Evolutionary conservation across 2,113 vertebrate species (phyloP).

Genomic region (Circaetus cinerascens): DNA sequence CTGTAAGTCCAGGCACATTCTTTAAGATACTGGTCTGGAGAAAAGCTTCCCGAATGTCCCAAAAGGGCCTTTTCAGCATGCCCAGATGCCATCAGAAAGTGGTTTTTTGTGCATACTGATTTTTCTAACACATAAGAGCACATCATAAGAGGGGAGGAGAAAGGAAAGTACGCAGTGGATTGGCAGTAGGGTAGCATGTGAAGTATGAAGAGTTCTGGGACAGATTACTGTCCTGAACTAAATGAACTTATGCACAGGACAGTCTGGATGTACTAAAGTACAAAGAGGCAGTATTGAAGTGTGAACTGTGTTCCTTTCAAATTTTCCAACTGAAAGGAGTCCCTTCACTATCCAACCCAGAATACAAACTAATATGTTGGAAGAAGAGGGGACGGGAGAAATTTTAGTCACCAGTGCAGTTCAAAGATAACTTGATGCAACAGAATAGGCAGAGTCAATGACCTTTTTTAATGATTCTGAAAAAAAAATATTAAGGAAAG

Average conservation of each 20-base stretch:
- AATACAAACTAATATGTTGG: not conserved
- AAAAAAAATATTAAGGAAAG: not conserved
- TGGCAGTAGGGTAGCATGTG: not conserved
- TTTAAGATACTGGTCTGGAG: not conserved
- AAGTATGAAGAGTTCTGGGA: not conserved
- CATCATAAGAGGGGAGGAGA: fast-evolving
- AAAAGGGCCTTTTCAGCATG: not conserved
- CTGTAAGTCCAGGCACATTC: not conserved
- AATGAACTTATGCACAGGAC: not conserved
- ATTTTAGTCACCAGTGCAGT: not conserved
- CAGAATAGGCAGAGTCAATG: not conserved
- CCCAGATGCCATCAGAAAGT: not conserved
- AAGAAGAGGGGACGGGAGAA: not conserved
- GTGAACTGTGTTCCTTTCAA: not conserved
- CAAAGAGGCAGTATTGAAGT: not conserved
- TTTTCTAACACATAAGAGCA: not conserved
- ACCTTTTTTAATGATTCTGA: not conserved
- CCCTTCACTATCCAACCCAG: not conserved
- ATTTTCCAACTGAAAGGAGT: not conserved
- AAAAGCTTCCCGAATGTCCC: not conserved
- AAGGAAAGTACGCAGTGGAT: not conserved
- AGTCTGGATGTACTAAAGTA: not conserved
- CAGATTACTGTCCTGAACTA: not conserved
- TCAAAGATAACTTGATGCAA: not conserved
- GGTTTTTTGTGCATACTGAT: not conserved